These are phyloP conservation scores for Rhynchomys soricoides DNA, from an alignment of 2,113 vertebrate genomes.

Conservation along the genomic window DNA sequence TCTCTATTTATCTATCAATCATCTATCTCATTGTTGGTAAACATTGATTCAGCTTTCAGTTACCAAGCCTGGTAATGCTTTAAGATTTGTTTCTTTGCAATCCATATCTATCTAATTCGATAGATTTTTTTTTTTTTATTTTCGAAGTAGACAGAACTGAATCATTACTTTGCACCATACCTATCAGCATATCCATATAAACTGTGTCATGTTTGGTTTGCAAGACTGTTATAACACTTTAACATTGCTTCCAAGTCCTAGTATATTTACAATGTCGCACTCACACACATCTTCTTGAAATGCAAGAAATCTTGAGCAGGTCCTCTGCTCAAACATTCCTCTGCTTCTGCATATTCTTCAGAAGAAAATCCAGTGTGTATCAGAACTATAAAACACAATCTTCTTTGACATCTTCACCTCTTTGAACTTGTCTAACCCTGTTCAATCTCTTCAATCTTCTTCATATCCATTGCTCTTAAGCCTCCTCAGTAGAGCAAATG, in stretches of 20 bases:
- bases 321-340: background rate
- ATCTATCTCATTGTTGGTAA: background rate
- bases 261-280: background rate
- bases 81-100: background rate
- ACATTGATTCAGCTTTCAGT: background rate
- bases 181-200: rapidly evolving
- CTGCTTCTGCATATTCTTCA: background rate
- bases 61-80: background rate
- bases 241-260: rapidly evolving
- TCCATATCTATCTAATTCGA: background rate
- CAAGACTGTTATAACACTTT: background rate
- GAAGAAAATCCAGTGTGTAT: background rate
- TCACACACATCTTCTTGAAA: background rate
- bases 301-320: background rate
- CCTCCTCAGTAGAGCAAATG: background rate
- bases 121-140: background rate
- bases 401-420: background rate
- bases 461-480: background rate
- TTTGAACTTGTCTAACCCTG: background rate
- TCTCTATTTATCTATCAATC: background rate
- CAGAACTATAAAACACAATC: background rate
- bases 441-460: rapidly evolving
- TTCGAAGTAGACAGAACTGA: background rate
- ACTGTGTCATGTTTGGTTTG: rapidly evolving
- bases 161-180: background rate